Conservation (phyloP, 2,113 vertebrate species). For the Hippocampus zosterae region DNA sequence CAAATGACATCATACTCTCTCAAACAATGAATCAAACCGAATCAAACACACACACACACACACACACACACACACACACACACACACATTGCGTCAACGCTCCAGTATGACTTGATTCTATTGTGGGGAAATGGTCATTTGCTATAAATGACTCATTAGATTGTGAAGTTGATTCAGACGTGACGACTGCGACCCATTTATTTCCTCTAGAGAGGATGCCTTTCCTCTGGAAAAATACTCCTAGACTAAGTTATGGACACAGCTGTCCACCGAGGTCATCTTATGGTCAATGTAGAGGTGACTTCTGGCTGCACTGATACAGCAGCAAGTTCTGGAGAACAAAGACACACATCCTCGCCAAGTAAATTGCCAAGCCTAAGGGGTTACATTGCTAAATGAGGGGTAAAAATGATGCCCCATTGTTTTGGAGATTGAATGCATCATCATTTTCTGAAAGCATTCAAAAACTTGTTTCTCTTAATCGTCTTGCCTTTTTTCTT, state of each 20-base stretch:
- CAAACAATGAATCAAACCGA: not conserved
- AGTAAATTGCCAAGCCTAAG: slow-evolving; percentile 1
- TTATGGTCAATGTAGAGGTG: slow-evolving; percentile 26
- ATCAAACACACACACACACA: no score
- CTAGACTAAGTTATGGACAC: slow-evolving; percentile 43
- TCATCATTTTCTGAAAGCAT: not conserved
- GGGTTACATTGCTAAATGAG: not conserved
- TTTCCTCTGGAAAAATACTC: slow-evolving; percentile 19
- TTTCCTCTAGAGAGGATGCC: slow-evolving; percentile 50
- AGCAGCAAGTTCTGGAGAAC: slow-evolving; percentile 14
- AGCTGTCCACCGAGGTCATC: slow-evolving; percentile 29
- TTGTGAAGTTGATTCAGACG: slow-evolving; percentile 14
- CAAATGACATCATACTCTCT: no score
- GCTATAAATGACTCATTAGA: not conserved
- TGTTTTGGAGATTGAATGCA: not conserved
- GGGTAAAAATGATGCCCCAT: not conserved
- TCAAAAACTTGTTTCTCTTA: not conserved
- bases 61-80: no score
- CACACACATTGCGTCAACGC: not conserved
- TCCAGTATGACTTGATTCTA: not conserved
- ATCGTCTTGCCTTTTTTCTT: not conserved
- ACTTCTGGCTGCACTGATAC: slow-evolving; percentile 32
- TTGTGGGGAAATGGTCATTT: not conserved
- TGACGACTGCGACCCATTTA: slow-evolving; percentile 14
- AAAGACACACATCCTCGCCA: slow-evolving; percentile 15